Conservation (phyloP, 2,113 vertebrate genomes). For the Myxocyprinus asiaticus region DNA sequence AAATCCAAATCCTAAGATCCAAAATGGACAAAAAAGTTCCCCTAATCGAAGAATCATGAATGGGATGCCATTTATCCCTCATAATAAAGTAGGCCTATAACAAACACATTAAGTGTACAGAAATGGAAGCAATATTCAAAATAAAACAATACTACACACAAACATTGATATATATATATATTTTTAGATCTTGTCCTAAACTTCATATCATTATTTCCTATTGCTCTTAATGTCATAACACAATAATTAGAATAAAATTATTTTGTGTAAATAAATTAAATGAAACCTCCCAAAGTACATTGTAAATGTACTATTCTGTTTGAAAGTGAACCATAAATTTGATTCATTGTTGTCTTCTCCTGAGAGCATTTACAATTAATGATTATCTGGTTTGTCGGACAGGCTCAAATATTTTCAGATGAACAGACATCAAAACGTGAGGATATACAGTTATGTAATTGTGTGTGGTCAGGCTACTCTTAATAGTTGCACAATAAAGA, state of each 20-base stretch:
- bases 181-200: not conserved
- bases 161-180: not conserved
- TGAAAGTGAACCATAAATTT: not conserved
- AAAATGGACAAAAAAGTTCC: no score
- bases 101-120: no score
- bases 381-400: not conserved
- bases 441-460: not conserved
- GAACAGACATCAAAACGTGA: not conserved
- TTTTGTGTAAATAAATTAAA: not conserved
- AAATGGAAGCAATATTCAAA: no score
- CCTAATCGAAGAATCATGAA: no score
- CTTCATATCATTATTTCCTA: not conserved
- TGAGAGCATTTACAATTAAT: not conserved
- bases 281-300: not conserved
- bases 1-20: no score
- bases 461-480: conserved; percentile 17
- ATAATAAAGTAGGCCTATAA: not conserved
- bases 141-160: not conserved
- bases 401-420: not conserved
- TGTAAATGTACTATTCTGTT: not conserved
- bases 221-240: not conserved
- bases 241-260: not conserved
- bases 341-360: not conserved
- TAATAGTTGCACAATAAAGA: not conserved
- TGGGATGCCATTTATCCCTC: no score